Evolutionary conservation across 2,888 invertebrate species (phyloP).

Genomic region (Harpalus rufipes): DNA sequence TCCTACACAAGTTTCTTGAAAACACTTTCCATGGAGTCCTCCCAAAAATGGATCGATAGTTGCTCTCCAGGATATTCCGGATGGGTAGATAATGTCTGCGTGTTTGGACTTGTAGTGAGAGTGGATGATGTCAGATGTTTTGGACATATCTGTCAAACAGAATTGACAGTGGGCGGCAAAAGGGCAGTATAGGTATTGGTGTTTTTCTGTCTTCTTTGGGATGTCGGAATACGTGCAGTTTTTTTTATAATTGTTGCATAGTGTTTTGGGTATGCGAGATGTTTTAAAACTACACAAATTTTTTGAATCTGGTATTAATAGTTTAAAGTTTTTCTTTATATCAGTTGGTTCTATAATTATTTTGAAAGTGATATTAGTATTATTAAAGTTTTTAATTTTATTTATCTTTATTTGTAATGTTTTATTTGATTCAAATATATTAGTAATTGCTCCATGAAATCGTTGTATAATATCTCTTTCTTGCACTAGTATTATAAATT

Average conservation of each 20-base stretch:
- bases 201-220: slow-evolving; percentile 17
- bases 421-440: background rate
- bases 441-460: background rate
- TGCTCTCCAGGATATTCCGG: background rate
- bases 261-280: background rate
- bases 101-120: background rate
- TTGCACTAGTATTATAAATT: background rate
- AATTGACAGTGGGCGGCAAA: slow-evolving; percentile 6
- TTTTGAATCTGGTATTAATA: background rate
- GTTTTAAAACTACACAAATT: background rate
- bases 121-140: background rate
- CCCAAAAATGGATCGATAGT: background rate
- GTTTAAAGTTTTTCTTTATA: background rate
- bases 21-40: background rate
- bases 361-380: background rate
- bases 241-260: slow-evolving; percentile 3
- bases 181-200: background rate
- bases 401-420: background rate
- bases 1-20: background rate
- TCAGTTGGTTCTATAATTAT: background rate
- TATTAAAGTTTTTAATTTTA: background rate
- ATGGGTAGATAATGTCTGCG: background rate
- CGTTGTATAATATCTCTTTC: background rate
- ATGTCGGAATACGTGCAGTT: background rate
- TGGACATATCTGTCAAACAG: slow-evolving; percentile 11